Base-by-base conservation (phyloP, 2,797 vertebrate species). In the Sphaeramia orbicularis region DNA sequence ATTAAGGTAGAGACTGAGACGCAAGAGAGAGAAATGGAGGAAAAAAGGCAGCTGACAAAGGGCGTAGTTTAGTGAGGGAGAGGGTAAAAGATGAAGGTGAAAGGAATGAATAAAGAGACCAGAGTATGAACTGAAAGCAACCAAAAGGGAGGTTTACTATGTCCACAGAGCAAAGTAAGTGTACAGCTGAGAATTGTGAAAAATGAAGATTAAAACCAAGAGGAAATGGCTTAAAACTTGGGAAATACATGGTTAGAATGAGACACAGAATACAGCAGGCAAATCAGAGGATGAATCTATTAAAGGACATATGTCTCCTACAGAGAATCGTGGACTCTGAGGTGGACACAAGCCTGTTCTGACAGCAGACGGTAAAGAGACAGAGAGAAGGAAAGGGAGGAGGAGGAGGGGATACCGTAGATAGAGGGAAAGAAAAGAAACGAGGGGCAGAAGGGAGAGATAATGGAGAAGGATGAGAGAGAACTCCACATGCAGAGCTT, bases 401-500 rank as follows among this genome's bases (percentile, higher is more conserved):
- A n/a, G n/a, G 61, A 19, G 53, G 43, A 64, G 53, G 21, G 44
- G 59, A 50, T 9, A 15, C 14, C 16, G 15, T 2, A 18, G 36
- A 62, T 7, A 16, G 18, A 64, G 30, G 12, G 42, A 48, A 41
- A 69, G 50, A 35, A 52, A 50, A 47, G 36, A 56, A 38, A 54
- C 0, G 1, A 9, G 35, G n/a, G 16, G n/a, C 21, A 54, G 44
- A 52, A 58, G 61, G 45, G 19, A 44, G 56, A 80, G 77, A 76
- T 81, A 84, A 75, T 72, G 67, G 71, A 69, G 65, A 74, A 38
- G 65, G 63, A 84, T 81, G 79, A 83, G 61, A 52, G 61, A 71
- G 69, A 67, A 76, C 61, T 78, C 79, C 69, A 74, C 83, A 81
- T 84, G 80, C 72, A 53, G 77, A 30, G 54, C 81, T 91, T 89